Evolutionary conservation across 2,113 vertebrate genomes (phyloP).

Genomic region (Gnathonemus longibarbis): DNA sequence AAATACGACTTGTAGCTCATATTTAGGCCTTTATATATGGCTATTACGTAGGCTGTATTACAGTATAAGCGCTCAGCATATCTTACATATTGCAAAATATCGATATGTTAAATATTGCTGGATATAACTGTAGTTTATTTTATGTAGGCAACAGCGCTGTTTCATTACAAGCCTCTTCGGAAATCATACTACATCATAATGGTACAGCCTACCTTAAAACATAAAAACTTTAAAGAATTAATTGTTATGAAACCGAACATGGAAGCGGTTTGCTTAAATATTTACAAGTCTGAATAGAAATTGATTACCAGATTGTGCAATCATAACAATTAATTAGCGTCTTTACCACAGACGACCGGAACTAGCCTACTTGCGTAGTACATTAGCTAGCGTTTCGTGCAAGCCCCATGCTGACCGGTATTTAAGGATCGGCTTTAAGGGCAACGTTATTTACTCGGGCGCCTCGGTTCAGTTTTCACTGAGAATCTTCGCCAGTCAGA

Average conservation of each 20-base stretch:
- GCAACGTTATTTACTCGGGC: not conserved
- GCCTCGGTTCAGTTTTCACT: not conserved
- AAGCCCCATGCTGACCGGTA: not conserved
- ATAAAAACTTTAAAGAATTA: not conserved
- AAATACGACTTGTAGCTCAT: not conserved
- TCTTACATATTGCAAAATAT: not conserved
- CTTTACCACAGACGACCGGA: not conserved
- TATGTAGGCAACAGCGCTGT: not conserved
- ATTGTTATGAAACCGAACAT: not conserved
- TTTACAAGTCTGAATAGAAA: not conserved
- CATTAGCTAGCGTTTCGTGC: not conserved
- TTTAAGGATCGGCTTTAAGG: not conserved
- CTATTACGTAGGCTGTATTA: not conserved
- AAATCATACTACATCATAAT: not conserved
- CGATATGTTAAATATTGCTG: not conserved
- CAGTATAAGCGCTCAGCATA: not conserved
- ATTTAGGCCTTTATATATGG: not conserved
- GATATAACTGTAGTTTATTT: not conserved
- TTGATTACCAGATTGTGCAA: not conserved
- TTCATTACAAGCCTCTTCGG: not conserved
- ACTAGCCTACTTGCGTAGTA: not conserved
- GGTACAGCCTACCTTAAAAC: not conserved
- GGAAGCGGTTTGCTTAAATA: not conserved
- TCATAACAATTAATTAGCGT: not conserved
- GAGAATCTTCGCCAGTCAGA: not conserved